Percentiles rank a stretch among this genome's conserved stretches.
Conservation (phyloP, 2,888 invertebrate species). For the Lithophane semibrunnea region DNA sequence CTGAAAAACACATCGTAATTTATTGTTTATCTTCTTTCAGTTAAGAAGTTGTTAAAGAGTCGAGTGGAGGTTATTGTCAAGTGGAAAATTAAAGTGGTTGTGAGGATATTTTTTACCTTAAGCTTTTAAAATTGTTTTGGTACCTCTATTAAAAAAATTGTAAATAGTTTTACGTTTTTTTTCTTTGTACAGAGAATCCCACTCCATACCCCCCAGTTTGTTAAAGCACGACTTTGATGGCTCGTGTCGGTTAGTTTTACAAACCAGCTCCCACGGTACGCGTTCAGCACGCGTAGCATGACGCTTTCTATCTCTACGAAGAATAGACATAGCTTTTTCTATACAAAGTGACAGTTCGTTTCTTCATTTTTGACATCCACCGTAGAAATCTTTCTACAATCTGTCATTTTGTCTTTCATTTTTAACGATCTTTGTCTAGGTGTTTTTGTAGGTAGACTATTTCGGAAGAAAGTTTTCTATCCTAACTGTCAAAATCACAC, state of each 20-base stretch:
- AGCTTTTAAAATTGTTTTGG: constrained; percentile 34
- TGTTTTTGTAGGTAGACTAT: too few species aligned
- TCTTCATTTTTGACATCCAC: too few species aligned
- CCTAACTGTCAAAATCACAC: too few species aligned
- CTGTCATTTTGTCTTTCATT: too few species aligned
- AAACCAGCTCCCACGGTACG: too few species aligned
- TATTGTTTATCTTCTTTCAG: constrained; percentile 29
- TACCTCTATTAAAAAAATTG: constrained; percentile 20
- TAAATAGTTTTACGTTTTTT: constrained; percentile 15
- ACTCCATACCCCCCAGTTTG: neutral
- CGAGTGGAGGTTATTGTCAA: constrained; percentile 22
- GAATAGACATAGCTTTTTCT: too few species aligned
- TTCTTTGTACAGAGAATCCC: neutral
- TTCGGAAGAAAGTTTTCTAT: too few species aligned
- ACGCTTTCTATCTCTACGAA: too few species aligned
- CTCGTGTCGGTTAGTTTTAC: neutral
- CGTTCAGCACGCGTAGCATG: too few species aligned
- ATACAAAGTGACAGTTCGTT: too few species aligned
- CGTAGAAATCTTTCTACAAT: too few species aligned
- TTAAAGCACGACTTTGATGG: neutral
- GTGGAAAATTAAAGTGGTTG: constrained; percentile 45
- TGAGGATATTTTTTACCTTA: constrained; percentile 7
- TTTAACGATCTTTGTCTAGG: too few species aligned
- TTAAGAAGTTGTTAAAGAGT: neutral
- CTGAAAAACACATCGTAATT: neutral